These are phyloP conservation scores for Ivindomyrus marchei DNA, from an alignment of 2,113 vertebrate genomes.

Conservation along the genomic window DNA sequence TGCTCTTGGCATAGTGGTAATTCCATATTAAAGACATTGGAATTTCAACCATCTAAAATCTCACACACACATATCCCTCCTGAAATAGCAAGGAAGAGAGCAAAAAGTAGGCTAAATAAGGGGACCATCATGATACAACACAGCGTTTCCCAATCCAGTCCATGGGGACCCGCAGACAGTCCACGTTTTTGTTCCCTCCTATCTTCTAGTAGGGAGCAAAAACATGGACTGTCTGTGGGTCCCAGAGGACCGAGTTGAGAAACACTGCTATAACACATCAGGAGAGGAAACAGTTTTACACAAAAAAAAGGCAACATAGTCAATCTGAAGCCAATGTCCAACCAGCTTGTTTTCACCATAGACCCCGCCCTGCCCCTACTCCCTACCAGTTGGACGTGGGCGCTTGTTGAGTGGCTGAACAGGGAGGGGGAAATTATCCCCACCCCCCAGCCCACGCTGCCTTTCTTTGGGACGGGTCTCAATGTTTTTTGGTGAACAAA, in stretches of 20 bases:
- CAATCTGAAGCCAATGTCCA: conserved; percentile 38
- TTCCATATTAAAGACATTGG: conserved; percentile 39
- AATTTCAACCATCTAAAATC: conserved; percentile 25
- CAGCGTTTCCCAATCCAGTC: background rate
- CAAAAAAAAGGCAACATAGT: conserved; percentile 40
- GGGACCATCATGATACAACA: conserved; percentile 23
- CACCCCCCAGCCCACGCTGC: conserved; percentile 27
- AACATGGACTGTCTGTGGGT: background rate
- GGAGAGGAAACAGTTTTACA: background rate
- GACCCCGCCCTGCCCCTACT: background rate
- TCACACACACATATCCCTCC: conserved; percentile 26
- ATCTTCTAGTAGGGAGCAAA: background rate
- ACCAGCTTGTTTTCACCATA: conserved; percentile 31
- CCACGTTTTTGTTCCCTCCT: background rate
- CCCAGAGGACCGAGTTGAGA: background rate
- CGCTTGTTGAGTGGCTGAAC: conserved; percentile 14
- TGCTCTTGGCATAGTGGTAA: conserved; percentile 29
- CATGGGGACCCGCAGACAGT: background rate
- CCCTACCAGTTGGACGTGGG: conserved; percentile 31
- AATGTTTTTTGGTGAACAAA: conserved; percentile 51
- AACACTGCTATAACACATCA: background rate
- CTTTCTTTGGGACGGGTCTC: conserved; percentile 38
- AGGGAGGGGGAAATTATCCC: conserved; percentile 25
- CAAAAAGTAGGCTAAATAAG: conserved; percentile 26
- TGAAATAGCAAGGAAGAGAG: conserved; percentile 21